A percentile compares a stretch with the other conserved stretches of the same genome.
phyloP scores from a whole-genome alignment of 1,140 invertebrate species.

The Scaptomyza hsui region DNA sequence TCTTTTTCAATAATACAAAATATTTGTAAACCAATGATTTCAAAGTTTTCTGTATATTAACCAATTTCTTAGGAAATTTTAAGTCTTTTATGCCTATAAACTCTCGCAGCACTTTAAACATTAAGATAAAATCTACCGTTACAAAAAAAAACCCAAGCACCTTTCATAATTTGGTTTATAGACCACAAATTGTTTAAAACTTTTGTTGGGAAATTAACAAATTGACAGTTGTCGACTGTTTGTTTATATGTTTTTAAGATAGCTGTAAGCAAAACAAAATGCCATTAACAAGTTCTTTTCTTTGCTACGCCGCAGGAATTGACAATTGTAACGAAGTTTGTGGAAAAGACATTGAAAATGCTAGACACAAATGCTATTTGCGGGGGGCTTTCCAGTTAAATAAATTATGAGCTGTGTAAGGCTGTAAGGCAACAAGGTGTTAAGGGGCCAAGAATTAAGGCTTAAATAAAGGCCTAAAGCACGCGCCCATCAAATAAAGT shows the following conservation, averaged over 20 bases:
- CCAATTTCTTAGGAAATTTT: too few relatives aligned
- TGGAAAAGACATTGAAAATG: conserved; percentile 48
- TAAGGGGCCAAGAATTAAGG: conserved; percentile 49
- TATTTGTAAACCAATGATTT: too few relatives aligned
- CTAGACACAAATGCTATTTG: conserved; percentile 57
- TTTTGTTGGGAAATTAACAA: background rate
- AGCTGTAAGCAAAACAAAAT: conserved; percentile 8
- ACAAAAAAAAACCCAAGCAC: too few relatives aligned
- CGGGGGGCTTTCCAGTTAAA: conserved; percentile 50
- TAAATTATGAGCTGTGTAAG: conserved; percentile 59
- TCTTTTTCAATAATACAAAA: too few relatives aligned
- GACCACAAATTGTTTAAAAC: background rate
- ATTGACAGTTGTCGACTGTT: background rate
- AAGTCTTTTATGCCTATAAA: too few relatives aligned
- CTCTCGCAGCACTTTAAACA: too few relatives aligned
- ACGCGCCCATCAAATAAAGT: conserved; percentile 71
- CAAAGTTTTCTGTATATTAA: too few relatives aligned
- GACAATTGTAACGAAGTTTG: conserved; percentile 23
- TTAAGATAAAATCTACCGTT: too few relatives aligned
- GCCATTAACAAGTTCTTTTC: conserved; percentile 59
- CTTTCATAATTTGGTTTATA: background rate
- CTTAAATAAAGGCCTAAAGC: conserved; percentile 24
- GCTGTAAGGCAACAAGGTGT: conserved; percentile 40
- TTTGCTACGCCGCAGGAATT: conserved; percentile 57
- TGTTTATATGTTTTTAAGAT: background rate